phyloP scores from a whole-genome alignment of 2,888 invertebrate species.

The Sminthurides aquaticus region DNA sequence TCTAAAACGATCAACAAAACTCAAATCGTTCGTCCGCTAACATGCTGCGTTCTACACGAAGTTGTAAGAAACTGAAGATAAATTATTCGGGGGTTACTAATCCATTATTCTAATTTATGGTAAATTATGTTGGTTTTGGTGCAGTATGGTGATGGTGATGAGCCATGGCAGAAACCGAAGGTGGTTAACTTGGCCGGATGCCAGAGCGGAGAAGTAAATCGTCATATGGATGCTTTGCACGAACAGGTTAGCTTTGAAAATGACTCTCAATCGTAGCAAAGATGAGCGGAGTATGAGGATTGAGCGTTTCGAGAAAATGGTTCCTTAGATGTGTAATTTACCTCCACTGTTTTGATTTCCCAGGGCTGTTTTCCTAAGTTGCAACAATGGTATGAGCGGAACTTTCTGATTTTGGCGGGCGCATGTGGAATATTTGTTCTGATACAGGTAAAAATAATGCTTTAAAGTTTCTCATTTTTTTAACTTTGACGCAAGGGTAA shows the following conservation, averaged over 20 bases:
- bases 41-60: slow-evolving; percentile 44
- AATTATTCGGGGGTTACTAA: neutral
- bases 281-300: too few species aligned
- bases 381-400: slow-evolving; percentile 48
- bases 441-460: slow-evolving; percentile 47
- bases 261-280: too few species aligned
- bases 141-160: slow-evolving; percentile 37
- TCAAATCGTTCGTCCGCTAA: slow-evolving; percentile 35
- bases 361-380: slow-evolving; percentile 51
- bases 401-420: slow-evolving; percentile 49
- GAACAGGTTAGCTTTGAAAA: neutral
- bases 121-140: slow-evolving; percentile 5
- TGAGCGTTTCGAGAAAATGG: too few species aligned
- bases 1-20: slow-evolving; percentile 14
- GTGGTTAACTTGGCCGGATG: slow-evolving; percentile 42
- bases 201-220: slow-evolving; percentile 41
- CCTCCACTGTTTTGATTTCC: too few species aligned
- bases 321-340: slow-evolving; percentile 47
- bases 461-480: too few species aligned
- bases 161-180: slow-evolving; percentile 43
- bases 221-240: neutral
- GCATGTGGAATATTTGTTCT: slow-evolving; percentile 48
- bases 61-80: slow-evolving; percentile 21
- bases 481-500: too few species aligned
- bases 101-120: slow-evolving; percentile 5